Percentiles rank a stretch among this genome's conserved stretches.
phyloP scores from a whole-genome alignment of 1,140 invertebrate species.

The Drosophila littoralis region DNA sequence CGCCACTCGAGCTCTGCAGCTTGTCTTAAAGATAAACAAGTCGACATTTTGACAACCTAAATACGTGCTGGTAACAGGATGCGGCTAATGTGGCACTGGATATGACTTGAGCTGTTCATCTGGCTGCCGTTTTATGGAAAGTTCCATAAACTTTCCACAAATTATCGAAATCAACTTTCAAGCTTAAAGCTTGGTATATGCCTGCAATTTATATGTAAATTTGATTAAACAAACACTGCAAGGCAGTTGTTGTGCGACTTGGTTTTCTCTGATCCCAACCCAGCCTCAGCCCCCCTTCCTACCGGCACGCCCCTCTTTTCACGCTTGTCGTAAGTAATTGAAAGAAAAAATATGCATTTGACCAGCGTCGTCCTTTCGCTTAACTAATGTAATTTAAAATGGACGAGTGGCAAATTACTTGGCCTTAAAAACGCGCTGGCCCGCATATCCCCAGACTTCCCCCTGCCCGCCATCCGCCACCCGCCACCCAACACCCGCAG shows the following conservation, averaged over 20 bases:
- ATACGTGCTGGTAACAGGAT: conserved; percentile 32
- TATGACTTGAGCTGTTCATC: conserved; percentile 8
- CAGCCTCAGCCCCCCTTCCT: not conserved
- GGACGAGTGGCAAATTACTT: conserved; percentile 81
- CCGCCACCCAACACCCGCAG: not conserved
- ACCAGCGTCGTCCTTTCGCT: conserved; percentile 54
- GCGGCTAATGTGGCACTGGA: conserved; percentile 37
- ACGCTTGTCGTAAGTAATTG: conserved; percentile 60
- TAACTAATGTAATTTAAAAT: conserved; percentile 80
- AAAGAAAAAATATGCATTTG: conserved; percentile 79
- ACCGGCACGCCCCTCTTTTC: not conserved
- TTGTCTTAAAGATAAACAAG: conserved; percentile 70
- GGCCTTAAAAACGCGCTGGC: conserved; percentile 52
- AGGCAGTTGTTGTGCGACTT: conserved; percentile 17
- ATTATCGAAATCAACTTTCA: conserved; percentile 80
- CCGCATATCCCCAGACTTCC: conserved; percentile 39
- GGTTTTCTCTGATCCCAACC: conserved; percentile 20
- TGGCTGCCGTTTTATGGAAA: conserved; percentile 41
- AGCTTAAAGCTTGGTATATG: conserved; percentile 58
- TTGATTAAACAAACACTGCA: conserved; percentile 71
- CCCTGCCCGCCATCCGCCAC: not conserved
- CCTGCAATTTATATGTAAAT: conserved; percentile 81
- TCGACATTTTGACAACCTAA: conserved; percentile 77
- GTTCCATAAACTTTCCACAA: conserved; percentile 71
- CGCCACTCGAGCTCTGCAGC: not conserved